Evolutionary conservation across 1,140 invertebrate species (phyloP).

Genomic region (Drosophila bifasciata): DNA sequence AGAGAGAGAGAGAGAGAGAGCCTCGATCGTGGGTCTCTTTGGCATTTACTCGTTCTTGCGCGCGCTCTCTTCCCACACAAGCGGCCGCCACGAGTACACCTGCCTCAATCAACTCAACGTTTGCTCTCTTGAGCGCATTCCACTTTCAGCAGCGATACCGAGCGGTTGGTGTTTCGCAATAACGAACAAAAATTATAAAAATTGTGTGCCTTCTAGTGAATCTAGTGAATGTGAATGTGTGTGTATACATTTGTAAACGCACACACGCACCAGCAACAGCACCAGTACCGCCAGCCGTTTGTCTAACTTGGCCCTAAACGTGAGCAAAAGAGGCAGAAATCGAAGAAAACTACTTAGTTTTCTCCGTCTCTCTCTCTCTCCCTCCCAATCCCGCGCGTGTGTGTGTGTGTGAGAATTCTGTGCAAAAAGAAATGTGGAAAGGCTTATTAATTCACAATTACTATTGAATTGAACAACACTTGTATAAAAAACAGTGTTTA

Average conservation of each 20-base stretch:
- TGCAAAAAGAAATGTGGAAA: constrained; percentile 25
- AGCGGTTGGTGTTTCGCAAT: constrained; percentile 74
- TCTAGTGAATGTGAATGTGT: constrained; percentile 20
- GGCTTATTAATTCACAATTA: constrained; percentile 24
- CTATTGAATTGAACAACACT: constrained; percentile 19
- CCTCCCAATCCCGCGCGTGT: constrained; percentile 1
- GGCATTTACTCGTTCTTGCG: constrained; percentile 4
- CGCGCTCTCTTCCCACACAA: constrained; percentile 43
- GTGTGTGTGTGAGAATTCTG: constrained; percentile 14
- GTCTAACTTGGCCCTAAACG: constrained; percentile 66
- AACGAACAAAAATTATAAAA: constrained; percentile 19
- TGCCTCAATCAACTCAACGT: constrained; percentile 19
- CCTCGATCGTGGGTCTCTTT: constrained; percentile 4
- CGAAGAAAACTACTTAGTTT: constrained; percentile 21
- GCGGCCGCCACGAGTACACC: constrained; percentile 37
- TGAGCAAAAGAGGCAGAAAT: constrained; percentile 22
- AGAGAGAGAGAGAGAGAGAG: neutral
- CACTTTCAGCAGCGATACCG: constrained; percentile 82
- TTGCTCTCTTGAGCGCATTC: constrained; percentile 56
- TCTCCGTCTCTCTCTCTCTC: constrained; percentile 6
- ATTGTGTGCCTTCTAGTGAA: constrained; percentile 28
- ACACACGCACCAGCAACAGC: constrained; percentile 46
- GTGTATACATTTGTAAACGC: constrained; percentile 60
- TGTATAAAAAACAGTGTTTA: constrained; percentile 33
- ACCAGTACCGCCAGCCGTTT: constrained; percentile 44